A percentile compares a stretch with the other conserved stretches of the same genome.
Evolutionary conservation across 2,113 vertebrate genomes (phyloP).

Genomic region (Oncorhynchus masou): DNA sequence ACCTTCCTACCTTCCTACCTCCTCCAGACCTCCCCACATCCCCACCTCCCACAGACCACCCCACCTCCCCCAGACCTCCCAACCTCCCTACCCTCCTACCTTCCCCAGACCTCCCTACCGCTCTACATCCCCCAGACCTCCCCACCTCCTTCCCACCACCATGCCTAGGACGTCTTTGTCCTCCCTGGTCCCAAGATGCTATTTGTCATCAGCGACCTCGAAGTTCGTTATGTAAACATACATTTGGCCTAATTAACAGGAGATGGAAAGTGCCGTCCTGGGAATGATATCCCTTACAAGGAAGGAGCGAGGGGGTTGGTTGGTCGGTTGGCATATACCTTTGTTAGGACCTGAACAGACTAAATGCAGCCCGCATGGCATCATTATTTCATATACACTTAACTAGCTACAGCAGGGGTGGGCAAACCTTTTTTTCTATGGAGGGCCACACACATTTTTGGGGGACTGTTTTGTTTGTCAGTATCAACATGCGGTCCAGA

Average conservation of each 20-base stretch:
- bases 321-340: constrained; percentile 37
- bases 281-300: constrained; percentile 29
- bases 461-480: too few species aligned
- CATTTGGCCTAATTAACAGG: constrained; percentile 59
- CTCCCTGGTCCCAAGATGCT: constrained; percentile 48
- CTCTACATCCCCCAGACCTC: too few species aligned
- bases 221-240: constrained; percentile 67
- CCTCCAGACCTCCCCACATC: too few species aligned
- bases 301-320: neutral
- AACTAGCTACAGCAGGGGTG: neutral
- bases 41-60: too few species aligned
- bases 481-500: too few species aligned
- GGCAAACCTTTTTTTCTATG: too few species aligned
- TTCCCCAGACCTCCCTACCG: too few species aligned
- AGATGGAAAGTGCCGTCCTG: constrained; percentile 51
- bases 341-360: constrained; percentile 24
- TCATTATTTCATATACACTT: constrained; percentile 3
- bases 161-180: constrained; percentile 2
- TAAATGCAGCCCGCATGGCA: constrained; percentile 17
- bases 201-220: constrained; percentile 56
- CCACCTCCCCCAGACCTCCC: too few species aligned
- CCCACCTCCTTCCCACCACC: neutral
- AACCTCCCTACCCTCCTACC: too few species aligned
- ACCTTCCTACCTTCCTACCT: too few species aligned
- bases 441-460: too few species aligned